These are phyloP conservation scores for Diprion similis DNA, from an alignment of 1,140 invertebrate genomes.

Conservation along the genomic window DNA sequence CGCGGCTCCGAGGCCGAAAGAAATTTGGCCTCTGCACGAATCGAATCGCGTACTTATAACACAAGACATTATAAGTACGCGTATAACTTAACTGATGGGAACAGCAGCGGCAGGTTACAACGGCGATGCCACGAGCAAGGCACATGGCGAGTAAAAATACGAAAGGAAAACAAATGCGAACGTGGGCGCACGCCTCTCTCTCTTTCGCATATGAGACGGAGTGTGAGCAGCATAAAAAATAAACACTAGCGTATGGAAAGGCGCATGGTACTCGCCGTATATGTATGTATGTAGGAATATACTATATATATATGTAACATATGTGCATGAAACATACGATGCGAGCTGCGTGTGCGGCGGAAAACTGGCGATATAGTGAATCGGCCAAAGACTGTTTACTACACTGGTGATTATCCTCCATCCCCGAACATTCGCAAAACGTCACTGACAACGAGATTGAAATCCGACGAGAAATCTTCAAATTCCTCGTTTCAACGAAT, in stretches of 20 bases:
- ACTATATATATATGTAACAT: too few relatives aligned
- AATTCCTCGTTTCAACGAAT: too few relatives aligned
- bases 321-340: neutral
- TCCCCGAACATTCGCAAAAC: too few relatives aligned
- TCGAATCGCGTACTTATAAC: too few relatives aligned
- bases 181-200: neutral
- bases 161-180: slow-evolving; percentile 13
- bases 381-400: neutral
- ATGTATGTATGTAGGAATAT: neutral
- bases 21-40: too few relatives aligned
- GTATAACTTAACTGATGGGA: too few relatives aligned
- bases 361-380: neutral
- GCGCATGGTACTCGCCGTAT: too few relatives aligned
- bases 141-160: slow-evolving; percentile 16
- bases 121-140: neutral
- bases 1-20: too few relatives aligned
- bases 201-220: neutral
- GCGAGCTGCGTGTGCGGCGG: neutral
- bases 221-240: neutral
- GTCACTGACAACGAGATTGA: too few relatives aligned
- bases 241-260: neutral
- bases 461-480: too few relatives aligned
- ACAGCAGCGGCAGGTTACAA: neutral
- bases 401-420: too few relatives aligned
- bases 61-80: too few relatives aligned